Evolutionary conservation across 2,888 invertebrate genomes (phyloP), one percentile per base, ranked within the genome.

Genomic region (Drosophila neonasuta): DNA sequence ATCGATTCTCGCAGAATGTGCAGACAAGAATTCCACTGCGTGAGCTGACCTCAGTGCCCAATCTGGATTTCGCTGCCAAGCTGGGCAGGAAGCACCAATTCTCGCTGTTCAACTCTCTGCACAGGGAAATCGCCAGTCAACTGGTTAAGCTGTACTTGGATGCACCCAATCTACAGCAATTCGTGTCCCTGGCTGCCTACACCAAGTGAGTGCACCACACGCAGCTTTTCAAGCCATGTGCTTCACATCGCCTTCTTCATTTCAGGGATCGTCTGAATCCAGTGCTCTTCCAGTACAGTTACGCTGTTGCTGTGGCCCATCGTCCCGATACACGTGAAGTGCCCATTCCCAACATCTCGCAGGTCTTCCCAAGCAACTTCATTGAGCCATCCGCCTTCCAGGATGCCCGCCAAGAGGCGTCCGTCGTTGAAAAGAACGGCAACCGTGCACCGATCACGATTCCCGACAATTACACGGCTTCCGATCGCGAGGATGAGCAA

Each of bases 361-460:
- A 96, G 89, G 92, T 94, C 0, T 96, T 97, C 90, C 97, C 97
- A 0, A 94, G 95, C 86, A 96, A 96, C 90, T 97, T 95, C 90
- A 91, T 97, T 81, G 96, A 96, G 80, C 93, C 95, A 9, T 93
- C 94, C 41, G 93, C 95, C 2, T 94, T 96, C 88, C 91, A 93
- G 56, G 92, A 93, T 54, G 95, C 95, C 0, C 92, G 95, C 11
- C 95, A 95, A 87, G 94, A 94, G 88, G 93, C 94, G 54, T 93
- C 92, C 36, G 92, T 95, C 2, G 93, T 94, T 2, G 92, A 92
- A 0, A 87, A 89, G 60, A 72, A 79, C 6, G 90, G 90, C 9
- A 79, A 92, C 5, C 94, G 94, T 11, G 91, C 89, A 42, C 77
- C 71, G 93, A 92, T 96, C 48, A 93, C 93, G 52, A 94, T 96